Base-by-base conservation (phyloP, 2,888 invertebrate species). In the Cataglyphis livida region DNA sequence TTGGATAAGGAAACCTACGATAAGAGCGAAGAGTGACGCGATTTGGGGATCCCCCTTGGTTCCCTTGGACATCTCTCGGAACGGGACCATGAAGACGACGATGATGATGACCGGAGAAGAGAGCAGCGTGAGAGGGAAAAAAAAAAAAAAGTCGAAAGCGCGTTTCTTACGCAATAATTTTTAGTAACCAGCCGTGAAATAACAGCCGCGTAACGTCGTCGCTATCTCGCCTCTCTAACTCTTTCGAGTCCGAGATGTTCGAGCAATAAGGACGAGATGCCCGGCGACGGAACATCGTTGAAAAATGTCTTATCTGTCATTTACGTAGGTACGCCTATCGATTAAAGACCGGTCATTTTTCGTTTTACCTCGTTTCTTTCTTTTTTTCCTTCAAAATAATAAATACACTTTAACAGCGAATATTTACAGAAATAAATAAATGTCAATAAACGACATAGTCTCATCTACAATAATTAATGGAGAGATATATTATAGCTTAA, bases 41-140 rank as follows among this genome's bases (percentile, higher is more conserved):
- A 89, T 83, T 89, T 88, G 85, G 70, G 87, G 89, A 88, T 84
- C 84, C 84, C 59, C 61, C 48, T 85, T 87, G 84, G 62, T 62
- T 68, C 68, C 41, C 59, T 35, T 35, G 38, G 84, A 82, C 5
- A 79, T 88, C 65, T 88, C 84, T 85, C 51, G 74, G 28, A 79
- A 74, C 66, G 78, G 75, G 82, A 73, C 70, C 25, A 32, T 21
- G 76, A n/a, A 28, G 71, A 84, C 15, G 44, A 38, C 70, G 79
- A 32, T 3, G 41, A 44, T 15, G 41, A 12, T 3, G 41, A 12
- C 41, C 41, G 41, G 44, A 3, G 12, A 81, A 41, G 59, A 62
- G 68, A 66, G 66, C 21, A 38, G 38, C n/a, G 38, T 9, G 25
- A 62, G 82, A 54, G 38, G 57, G n/a, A n/a, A 21, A 38, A 65